Evolutionary conservation across 2,797 vertebrate genomes (phyloP).

Genomic region (Kryptolebias ocellatus): DNA sequence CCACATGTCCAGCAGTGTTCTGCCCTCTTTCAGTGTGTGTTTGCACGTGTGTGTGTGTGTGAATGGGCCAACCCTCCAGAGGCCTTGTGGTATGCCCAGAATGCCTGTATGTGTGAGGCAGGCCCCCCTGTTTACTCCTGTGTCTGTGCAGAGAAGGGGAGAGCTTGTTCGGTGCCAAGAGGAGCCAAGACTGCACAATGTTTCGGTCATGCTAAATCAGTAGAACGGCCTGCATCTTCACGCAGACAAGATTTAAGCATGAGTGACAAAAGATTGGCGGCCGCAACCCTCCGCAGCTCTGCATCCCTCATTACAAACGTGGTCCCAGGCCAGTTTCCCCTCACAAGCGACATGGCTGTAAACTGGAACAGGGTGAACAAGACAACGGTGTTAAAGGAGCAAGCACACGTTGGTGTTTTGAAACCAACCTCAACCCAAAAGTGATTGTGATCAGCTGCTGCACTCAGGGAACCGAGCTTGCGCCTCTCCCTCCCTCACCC

Average conservation of each 20-base stretch:
- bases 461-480: slow-evolving; percentile 6
- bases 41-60: slow-evolving; percentile 27
- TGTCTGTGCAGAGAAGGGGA: slow-evolving; percentile 28
- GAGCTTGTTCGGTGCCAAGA: slow-evolving; percentile 52
- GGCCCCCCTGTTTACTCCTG: slow-evolving; percentile 57
- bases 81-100: slow-evolving; percentile 78
- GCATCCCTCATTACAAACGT: slow-evolving; percentile 50
- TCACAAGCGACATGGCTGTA: slow-evolving; percentile 30
- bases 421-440: slow-evolving; percentile 11
- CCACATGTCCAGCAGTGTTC: slow-evolving; percentile 35
- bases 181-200: slow-evolving; percentile 43
- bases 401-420: slow-evolving; percentile 17
- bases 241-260: slow-evolving; percentile 32
- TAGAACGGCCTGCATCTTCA: slow-evolving; percentile 45
- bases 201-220: slow-evolving; percentile 58
- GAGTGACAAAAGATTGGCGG: slow-evolving; percentile 40
- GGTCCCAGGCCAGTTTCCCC: slow-evolving; percentile 46
- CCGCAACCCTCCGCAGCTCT: slow-evolving; percentile 15
- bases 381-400: slow-evolving; percentile 24
- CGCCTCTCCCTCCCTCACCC: slow-evolving; percentile 14
- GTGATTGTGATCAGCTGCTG: slow-evolving; percentile 47
- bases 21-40: slow-evolving; percentile 10
- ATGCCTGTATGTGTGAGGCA: slow-evolving; percentile 63
- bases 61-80: slow-evolving; percentile 51
- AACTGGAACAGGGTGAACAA: slow-evolving; percentile 25